These are phyloP conservation scores for Rhinopomastus cyanomelas DNA, from an alignment of 2,113 vertebrate genomes.

Conservation along the genomic window DNA sequence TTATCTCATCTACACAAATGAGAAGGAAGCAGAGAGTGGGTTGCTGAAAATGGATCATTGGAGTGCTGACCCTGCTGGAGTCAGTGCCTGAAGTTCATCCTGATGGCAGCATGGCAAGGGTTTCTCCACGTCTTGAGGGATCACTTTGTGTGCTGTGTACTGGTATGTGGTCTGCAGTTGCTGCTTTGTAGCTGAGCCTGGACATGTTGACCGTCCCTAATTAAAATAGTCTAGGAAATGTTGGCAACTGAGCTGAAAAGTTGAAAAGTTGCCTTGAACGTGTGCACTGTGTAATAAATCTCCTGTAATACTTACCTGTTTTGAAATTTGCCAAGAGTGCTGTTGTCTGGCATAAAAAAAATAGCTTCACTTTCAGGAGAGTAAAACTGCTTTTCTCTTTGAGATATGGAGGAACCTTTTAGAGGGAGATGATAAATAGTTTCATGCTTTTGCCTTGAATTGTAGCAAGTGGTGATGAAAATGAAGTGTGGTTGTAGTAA, in stretches of 20 bases:
- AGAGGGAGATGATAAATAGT: not conserved
- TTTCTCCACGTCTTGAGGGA: not conserved
- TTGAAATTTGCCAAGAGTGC: not conserved
- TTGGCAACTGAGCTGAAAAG: not conserved
- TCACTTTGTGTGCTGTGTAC: not conserved
- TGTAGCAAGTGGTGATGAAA: not conserved
- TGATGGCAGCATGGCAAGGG: not conserved
- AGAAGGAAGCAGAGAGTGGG: not conserved
- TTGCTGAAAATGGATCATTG: not conserved
- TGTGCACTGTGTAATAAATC: not conserved
- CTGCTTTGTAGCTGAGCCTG: not conserved
- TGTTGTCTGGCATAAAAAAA: not conserved
- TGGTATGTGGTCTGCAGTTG: not conserved
- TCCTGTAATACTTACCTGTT: not conserved
- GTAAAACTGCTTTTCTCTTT: not conserved
- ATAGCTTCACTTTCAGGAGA: not conserved
- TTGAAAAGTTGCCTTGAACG: not conserved
- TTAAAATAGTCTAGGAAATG: slow-evolving; percentile 5
- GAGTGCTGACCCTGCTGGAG: not conserved
- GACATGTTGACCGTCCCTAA: not conserved
- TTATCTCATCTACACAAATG: fast-evolving
- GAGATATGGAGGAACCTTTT: not conserved
- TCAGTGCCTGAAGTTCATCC: not conserved
- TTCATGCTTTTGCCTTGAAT: not conserved
- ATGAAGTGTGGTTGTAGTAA: not conserved